These are phyloP conservation scores for Sarotherodon lohbergeri DNA, from an alignment of 2,113 vertebrate genomes.

Conservation along the genomic window DNA sequence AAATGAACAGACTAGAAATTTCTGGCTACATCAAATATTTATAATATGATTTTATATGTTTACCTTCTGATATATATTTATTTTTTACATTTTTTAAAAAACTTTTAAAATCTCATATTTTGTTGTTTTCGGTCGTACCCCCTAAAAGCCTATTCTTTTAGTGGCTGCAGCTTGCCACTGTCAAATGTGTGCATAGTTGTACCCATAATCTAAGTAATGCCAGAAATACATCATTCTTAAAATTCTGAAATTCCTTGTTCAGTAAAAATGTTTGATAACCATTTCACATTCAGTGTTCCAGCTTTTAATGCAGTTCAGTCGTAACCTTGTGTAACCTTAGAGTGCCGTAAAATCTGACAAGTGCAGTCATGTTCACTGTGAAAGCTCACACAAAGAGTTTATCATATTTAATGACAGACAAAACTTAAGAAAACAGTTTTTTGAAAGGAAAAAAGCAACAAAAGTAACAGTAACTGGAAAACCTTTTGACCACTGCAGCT, in stretches of 20 bases:
- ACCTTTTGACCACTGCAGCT: neutral
- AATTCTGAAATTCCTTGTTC: neutral
- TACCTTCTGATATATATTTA: rapidly evolving
- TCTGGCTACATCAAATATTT: neutral
- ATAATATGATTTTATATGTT: neutral
- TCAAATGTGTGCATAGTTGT: neutral
- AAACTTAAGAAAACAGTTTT: neutral
- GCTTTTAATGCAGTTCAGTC: neutral
- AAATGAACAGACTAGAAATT: neutral
- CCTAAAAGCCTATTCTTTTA: rapidly evolving
- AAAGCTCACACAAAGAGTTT: neutral
- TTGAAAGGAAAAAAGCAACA: neutral
- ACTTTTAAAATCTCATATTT: neutral
- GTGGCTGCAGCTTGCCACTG: neutral
- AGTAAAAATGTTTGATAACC: neutral
- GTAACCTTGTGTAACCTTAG: neutral
- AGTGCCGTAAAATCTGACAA: neutral
- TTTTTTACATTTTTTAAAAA: rapidly evolving
- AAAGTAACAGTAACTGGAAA: neutral
- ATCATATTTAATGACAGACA: neutral
- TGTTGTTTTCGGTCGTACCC: neutral
- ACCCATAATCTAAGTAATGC: neutral
- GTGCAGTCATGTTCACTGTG: neutral
- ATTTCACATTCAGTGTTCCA: neutral
- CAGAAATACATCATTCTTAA: neutral